Base-by-base conservation (phyloP, 2,113 vertebrate genomes). In the Gopherus evgoodei region DNA sequence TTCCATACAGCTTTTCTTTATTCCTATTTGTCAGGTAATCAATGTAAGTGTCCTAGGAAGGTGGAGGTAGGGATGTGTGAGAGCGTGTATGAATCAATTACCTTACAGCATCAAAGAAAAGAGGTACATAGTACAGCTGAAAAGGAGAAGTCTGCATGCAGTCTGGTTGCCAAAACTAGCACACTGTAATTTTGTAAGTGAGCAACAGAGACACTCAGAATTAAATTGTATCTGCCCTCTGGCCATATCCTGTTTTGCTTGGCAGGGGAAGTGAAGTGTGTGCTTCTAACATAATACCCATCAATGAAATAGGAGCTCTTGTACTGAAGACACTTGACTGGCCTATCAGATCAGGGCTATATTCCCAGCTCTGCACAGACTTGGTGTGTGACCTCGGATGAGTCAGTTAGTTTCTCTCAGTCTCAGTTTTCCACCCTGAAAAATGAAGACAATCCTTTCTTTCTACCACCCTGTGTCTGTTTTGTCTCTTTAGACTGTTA, bases 191-290 rank as follows among this genome's bases (percentile, higher is more conserved):
- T 92, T 91, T 75, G 81, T 88, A 35, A 25, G 17, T 29, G 62
- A 90, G 44, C 1, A 90, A 25, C 0, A 69, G 52, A 84, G 87
- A 76, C 76, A 6, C 16, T 80, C 35, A 13, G 38, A 87, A 17
- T 89, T 29, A 75, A 93, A 95, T 57, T 0, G 0, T 1, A 3
- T 47, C 50, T 91, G 76, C 25, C 1, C 1, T 3, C 3, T 2
- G 11, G 65, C 24, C 53, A 35, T 5, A 1, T 31, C 86, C 59
- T 35, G 7, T 75, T 52, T 47, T 2, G 3, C 47, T 11, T 88
- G 72, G 54, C 44, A 10, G 42, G 81, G 76, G 27, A 5, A 47
- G 54, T 42, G 69, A 19, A 87, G 6, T 57, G 47, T 78, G 27
- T 87, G 50, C 14, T 47, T 78, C 42, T 42, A 27, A 12, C 6